Conservation (phyloP, 2,888 invertebrate species). For the Mimumesa dahlbomi region DNA sequence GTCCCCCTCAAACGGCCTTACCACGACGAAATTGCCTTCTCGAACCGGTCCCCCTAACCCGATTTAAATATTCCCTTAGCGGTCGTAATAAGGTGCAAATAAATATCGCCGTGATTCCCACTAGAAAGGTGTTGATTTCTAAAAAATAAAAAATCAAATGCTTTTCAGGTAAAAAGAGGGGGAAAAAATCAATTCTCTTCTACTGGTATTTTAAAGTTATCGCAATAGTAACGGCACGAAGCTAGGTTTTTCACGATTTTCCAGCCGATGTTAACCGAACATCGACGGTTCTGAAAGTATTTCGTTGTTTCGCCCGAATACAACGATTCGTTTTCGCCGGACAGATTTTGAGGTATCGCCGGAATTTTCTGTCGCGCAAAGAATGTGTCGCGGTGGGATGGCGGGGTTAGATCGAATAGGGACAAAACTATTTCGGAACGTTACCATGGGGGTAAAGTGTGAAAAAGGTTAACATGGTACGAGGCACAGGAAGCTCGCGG, state of each 20-base stretch:
- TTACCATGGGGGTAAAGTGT: constrained; percentile 36
- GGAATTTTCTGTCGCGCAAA: constrained; percentile 33
- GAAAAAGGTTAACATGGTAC: constrained; percentile 57
- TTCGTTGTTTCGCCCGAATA: background rate
- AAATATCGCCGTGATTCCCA: no score
- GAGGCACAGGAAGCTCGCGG: constrained; percentile 20
- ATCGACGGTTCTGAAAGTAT: background rate
- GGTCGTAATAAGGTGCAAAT: no score
- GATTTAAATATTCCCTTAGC: no score
- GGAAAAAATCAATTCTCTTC: no score
- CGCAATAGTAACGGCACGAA: no score
- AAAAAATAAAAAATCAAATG: no score
- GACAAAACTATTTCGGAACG: constrained; percentile 56
- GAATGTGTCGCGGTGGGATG: constrained; percentile 21
- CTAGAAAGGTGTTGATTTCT: no score
- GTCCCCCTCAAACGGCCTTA: constrained; percentile 29
- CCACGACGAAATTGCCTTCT: no score
- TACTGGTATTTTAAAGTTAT: no score
- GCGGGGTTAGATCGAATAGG: constrained; percentile 46
- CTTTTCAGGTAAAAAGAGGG: no score
- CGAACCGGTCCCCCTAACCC: no score
- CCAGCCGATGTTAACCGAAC: no score
- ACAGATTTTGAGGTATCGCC: constrained; percentile 8
- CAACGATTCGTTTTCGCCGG: background rate
- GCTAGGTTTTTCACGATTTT: background rate